Evolutionary conservation across 2,888 invertebrate genomes (phyloP), one percentile per base, ranked within the genome.

Genomic region (Sphecodes monilicornis): DNA sequence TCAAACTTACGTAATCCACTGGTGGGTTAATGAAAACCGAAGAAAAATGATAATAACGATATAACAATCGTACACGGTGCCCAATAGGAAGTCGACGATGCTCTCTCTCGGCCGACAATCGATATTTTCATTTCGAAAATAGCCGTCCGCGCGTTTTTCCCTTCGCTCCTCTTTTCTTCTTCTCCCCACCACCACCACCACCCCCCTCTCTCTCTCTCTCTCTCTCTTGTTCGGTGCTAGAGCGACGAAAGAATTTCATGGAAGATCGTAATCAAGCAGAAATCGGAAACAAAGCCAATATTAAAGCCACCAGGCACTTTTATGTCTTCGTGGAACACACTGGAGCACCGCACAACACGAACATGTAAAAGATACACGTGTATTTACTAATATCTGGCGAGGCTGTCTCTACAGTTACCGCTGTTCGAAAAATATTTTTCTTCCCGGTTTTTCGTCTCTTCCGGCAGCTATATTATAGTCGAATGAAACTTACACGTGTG

Each of bases 201-300:
- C 11, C 16, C 6, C 50, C 10, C 3, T 13, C 26, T 57, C 5
- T 1, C 29, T 29, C 26, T 16, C 26, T 29, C 60, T 57, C 26
- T 29, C 26, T 16, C 8, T 8, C 60, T 32, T 18, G 60, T 60
- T 46, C 26, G 46, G 22, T 39, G 32, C 6, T 29, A 43, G 70
- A 22, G 32, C 80, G 26, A 26, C 26, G 80, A 64, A 57, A 36
- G 64, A 76, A 73, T 82, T 84, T 82, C 68, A 46, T 68, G 76
- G 76, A 82, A 60, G 69, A 77, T 74, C 76, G 76, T 64, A 46
- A 68, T 73, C 60, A 73, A 73, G 69, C 76, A 73, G 76, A 84
- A 81, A 84, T 84, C 83, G 82, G 83, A 84, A 84, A 84, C 83
- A 84, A 81, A 82, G 83, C 83, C 83, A 77, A 84, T 84, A 84